Base-by-base conservation (phyloP, 2,888 invertebrate species). In the Trachelus stipa region DNA sequence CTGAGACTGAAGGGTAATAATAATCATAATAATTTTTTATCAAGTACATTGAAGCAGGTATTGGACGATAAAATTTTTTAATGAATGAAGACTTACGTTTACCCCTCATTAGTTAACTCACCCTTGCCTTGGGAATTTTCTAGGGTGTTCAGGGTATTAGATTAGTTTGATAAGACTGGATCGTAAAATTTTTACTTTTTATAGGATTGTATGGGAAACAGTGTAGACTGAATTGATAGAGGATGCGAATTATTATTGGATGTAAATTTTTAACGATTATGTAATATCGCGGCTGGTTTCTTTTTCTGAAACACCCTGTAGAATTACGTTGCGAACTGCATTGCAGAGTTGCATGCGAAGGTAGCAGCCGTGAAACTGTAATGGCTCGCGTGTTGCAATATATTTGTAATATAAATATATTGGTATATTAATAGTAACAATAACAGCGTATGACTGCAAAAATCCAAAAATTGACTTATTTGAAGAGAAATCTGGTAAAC, bases 301-400 rank as follows among this genome's bases (percentile, higher is more conserved):
- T 56, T 56, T 56, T 56, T 56, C 23, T 56, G 23, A 56, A 56
- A 56, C 40, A 56, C 23, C 6, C 40, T 56, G 40, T 56, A 56
- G 23, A 56, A 23, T 56, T 56, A 56, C 40, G 40, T 30, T 30
- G 34, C 77, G 80, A 76, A 79, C 87, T 80, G 88, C 87, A 89
- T 83, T 89, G 88, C 89, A 86, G 87, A 87, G 86, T 88, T 85
- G 85, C 87, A 87, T 86, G 85, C 83, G 68, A 71, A 71, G 31
- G 12, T 71, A 30, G 12, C 71, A 31, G 3, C 71, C 71, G 31
- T 6, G 71, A 34, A 56, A 76, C 33, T 78, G 73, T 73, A 74
- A 34, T 69, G 76, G 75, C 12, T 82, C 79, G 84, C 84, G 85
- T 85, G 85, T 82, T 84, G 4, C 15, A 56, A 56, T 23, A 23